Conservation (phyloP, 2,888 invertebrate genomes). For the Lapara coniferarum region DNA sequence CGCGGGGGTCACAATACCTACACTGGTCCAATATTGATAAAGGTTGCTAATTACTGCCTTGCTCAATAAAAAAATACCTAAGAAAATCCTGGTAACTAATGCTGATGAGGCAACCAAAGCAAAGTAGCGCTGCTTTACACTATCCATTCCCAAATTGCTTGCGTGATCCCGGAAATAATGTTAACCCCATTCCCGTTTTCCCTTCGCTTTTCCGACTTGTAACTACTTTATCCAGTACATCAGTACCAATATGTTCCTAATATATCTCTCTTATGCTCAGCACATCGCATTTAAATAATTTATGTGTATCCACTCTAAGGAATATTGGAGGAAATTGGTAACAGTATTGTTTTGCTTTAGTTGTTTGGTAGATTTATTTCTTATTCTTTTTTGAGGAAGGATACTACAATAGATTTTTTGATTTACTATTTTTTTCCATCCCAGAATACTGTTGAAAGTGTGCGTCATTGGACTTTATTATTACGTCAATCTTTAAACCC, state of each 20-base stretch:
- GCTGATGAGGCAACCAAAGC: too few species aligned
- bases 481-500: too few species aligned
- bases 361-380: neutral
- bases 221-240: neutral
- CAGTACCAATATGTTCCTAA: neutral
- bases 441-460: too few species aligned
- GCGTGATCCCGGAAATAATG: neutral
- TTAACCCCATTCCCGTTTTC: neutral
- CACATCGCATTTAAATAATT: slow-evolving; percentile 10
- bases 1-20: too few species aligned
- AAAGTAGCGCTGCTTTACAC: neutral
- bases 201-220: neutral
- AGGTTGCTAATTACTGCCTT: too few species aligned
- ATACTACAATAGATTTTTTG: too few species aligned
- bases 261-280: neutral
- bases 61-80: too few species aligned
- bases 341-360: neutral
- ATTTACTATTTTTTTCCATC: too few species aligned
- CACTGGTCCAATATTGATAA: too few species aligned
- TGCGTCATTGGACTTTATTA: too few species aligned
- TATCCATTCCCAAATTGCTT: neutral
- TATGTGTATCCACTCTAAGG: neutral
- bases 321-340: neutral
- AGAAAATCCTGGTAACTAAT: too few species aligned
- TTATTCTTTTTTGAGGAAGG: neutral